Evolutionary conservation across 2,113 vertebrate species (phyloP), one percentile per base, ranked within the genome.

Genomic region (Tyto alba): DNA sequence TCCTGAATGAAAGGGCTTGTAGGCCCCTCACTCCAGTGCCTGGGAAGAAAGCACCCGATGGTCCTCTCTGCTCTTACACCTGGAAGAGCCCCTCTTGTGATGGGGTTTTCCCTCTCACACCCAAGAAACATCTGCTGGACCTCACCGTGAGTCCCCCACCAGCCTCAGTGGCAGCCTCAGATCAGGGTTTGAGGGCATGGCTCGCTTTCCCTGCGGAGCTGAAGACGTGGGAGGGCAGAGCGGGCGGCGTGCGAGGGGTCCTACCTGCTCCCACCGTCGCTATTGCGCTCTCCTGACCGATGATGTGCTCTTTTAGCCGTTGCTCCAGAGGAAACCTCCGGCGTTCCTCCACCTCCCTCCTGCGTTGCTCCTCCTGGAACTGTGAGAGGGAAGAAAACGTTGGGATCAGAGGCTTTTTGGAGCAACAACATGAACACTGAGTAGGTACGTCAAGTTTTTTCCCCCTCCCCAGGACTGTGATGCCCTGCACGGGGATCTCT

Each of bases 241-340:
- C 1, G 1, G 15, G 52, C 2, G 6, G 66, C 8, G 16, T 4
- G 23, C 23, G 16, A 68, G n/a, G 13, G 32, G 10, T 81, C 96
- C 96, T 98, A 99, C 99, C 99, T 95, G 99, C 99, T 66, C 99
- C 99, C 57, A 99, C 99, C 0, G 98, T 99, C 41, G 99, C 98
- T 43, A 99, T 99, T 83, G 99, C 99, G 5, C 98, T 99, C 97
- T 99, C 99, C 96, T 99, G 99, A 17, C 99, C 99, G 7, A 99
- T 99, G 97, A 99, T 99, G 92, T 99, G 98, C 88, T 99, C 99
- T 89, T 98, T 99, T 34, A 99, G 98, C 56, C 99, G 98, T 77
- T 98, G 98, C 97, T 99, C 99, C 95, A 99, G 97, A 1, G 99
- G 99, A 66, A 99, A 99, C 75, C 98, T 97, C 59, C 99, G 98